These are phyloP conservation scores for Brassicogethes aeneus DNA, from an alignment of 2,888 invertebrate species.

Conservation along the genomic window DNA sequence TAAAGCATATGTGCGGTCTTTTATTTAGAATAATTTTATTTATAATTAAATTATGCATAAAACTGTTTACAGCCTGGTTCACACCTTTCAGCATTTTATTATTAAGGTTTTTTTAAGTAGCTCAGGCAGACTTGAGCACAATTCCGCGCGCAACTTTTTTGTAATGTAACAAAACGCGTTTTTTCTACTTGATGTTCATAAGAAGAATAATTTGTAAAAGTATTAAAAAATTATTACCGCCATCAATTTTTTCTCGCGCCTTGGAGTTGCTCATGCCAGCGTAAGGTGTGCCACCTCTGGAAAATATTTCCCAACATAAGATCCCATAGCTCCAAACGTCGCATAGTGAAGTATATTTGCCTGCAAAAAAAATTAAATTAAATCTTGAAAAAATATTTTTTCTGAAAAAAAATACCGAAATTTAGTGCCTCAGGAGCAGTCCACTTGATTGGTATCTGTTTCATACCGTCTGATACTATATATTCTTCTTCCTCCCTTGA, in stretches of 20 bases:
- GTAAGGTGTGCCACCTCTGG: slow-evolving; percentile 88
- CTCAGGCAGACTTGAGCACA: no score
- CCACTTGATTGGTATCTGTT: slow-evolving; percentile 98
- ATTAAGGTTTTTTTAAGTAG: no score
- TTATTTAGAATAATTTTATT: no score
- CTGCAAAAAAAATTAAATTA: slow-evolving; percentile 39
- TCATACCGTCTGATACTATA: slow-evolving; percentile 94
- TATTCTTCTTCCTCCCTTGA: slow-evolving; percentile 95
- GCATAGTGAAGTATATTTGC: slow-evolving; percentile 88
- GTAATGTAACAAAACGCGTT: no score
- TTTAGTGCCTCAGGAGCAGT: slow-evolving; percentile 95
- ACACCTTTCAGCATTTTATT: no score
- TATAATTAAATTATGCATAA: no score
- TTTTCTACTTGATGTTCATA: no score
- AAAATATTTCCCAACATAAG: slow-evolving; percentile 94
- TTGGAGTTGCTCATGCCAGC: slow-evolving; percentile 89
- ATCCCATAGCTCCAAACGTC: slow-evolving; percentile 98
- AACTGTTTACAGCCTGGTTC: no score
- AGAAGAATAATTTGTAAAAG: neutral
- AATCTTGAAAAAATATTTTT: neutral
- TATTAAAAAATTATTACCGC: slow-evolving; percentile 48
- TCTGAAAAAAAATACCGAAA: slow-evolving; percentile 55
- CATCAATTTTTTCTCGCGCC: slow-evolving; percentile 88
- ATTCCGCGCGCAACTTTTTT: no score
- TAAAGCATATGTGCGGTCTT: no score